Evolutionary conservation across 2,888 invertebrate species (phyloP).

Genomic region (Brenthis daphne): DNA sequence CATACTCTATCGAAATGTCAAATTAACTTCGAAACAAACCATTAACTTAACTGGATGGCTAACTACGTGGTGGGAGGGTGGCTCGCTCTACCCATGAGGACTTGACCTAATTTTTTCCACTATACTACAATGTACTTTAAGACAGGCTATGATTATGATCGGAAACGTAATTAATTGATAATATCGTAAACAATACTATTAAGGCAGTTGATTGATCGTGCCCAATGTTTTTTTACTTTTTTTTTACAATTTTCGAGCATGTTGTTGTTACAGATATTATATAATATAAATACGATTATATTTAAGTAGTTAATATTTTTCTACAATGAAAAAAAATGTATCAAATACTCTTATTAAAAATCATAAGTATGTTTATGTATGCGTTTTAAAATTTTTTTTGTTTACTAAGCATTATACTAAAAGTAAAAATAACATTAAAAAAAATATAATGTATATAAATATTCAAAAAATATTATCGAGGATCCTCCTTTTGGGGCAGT

Average conservation of each 20-base stretch:
- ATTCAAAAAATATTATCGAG: too few relatives aligned
- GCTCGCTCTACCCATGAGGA: slow-evolving; percentile 18
- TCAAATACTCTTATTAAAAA: too few relatives aligned
- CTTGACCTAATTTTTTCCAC: slow-evolving; percentile 27
- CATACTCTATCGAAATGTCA: slow-evolving; percentile 20
- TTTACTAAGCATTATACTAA: too few relatives aligned
- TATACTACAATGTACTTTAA: slow-evolving; percentile 11
- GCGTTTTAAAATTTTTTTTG: too few relatives aligned
- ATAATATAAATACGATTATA: not conserved
- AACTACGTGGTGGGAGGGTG: slow-evolving; percentile 16
- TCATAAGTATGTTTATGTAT: too few relatives aligned
- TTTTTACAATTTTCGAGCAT: not conserved
- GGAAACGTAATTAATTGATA: slow-evolving; percentile 19
- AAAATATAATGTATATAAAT: too few relatives aligned
- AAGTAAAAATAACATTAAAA: too few relatives aligned
- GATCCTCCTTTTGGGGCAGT: too few relatives aligned
- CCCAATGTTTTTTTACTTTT: slow-evolving; percentile 5
- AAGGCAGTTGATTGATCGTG: slow-evolving; percentile 17
- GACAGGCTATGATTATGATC: slow-evolving; percentile 23
- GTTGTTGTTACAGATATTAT: not conserved
- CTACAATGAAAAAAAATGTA: too few relatives aligned
- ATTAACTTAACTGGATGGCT: slow-evolving; percentile 24
- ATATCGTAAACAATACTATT: slow-evolving; percentile 19
- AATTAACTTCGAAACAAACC: slow-evolving; percentile 23
- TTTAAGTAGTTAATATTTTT: too few relatives aligned